phyloP scores from a whole-genome alignment of 1,140 invertebrate genomes.

The Maniola jurtina region DNA sequence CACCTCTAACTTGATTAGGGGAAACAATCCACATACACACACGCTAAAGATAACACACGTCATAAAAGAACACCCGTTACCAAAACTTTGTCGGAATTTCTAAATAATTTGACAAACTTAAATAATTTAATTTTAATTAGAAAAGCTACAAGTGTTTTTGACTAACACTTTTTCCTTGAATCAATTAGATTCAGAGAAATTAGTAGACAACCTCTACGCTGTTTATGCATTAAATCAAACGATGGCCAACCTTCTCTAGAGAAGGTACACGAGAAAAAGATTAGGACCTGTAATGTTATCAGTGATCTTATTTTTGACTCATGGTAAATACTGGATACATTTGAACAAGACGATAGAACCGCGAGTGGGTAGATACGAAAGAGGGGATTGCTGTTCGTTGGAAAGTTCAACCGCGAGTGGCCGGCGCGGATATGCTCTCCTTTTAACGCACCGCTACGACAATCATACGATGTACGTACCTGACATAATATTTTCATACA shows the following conservation, averaged over 20 bases:
- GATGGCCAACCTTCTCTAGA: neutral
- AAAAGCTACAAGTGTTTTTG: neutral
- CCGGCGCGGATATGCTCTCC: conserved; percentile 36
- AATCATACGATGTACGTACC: conserved; percentile 20
- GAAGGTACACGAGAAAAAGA: neutral
- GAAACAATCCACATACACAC: conserved; percentile 39
- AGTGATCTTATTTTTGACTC: neutral
- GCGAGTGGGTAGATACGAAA: conserved; percentile 63
- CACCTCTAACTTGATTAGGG: conserved; percentile 15
- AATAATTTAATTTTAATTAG: neutral
- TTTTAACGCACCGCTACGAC: conserved; percentile 15
- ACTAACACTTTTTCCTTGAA: too few relatives aligned
- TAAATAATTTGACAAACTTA: conserved; percentile 27
- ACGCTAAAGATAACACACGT: conserved; percentile 64
- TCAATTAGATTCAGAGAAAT: too few relatives aligned
- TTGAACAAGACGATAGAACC: conserved; percentile 48
- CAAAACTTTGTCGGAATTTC: conserved; percentile 63
- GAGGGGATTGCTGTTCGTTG: conserved; percentile 61
- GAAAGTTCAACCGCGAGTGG: conserved; percentile 56
- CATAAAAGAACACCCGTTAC: conserved; percentile 58
- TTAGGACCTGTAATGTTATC: neutral
- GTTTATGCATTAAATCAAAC: neutral
- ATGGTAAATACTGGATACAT: conserved; percentile 22
- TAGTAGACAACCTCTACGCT: too few relatives aligned
- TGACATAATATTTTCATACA: too few relatives aligned